Evolutionary conservation across 2,113 vertebrate species (phyloP).

Genomic region (Probosciger aterrimus): DNA sequence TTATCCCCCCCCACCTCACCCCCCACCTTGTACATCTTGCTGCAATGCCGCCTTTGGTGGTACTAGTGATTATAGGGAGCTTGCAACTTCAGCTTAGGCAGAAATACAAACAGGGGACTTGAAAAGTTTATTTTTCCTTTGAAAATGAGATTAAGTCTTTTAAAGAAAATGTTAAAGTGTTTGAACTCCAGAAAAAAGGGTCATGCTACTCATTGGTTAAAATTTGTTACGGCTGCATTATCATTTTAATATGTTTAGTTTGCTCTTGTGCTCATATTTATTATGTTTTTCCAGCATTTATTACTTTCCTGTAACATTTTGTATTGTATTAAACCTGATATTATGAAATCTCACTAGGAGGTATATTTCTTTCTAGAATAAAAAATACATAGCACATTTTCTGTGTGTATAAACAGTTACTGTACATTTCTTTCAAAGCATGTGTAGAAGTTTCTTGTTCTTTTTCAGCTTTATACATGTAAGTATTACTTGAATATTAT

Average conservation of each 20-base stretch:
- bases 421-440: background rate
- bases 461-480: background rate
- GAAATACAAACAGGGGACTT: constrained; percentile 17
- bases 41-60: constrained; percentile 72
- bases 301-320: background rate
- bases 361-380: background rate
- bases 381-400: background rate
- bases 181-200: constrained; percentile 18
- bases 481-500: background rate
- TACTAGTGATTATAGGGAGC: constrained; percentile 43
- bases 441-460: background rate
- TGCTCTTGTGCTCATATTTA: constrained; percentile 8
- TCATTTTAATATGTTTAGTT: background rate
- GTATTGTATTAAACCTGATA: background rate
- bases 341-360: background rate
- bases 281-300: background rate
- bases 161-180: constrained; percentile 29
- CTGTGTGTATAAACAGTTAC: background rate
- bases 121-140: constrained; percentile 29
- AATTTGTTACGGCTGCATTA: background rate
- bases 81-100: constrained; percentile 32
- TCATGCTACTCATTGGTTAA: background rate
- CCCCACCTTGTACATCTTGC: background rate
- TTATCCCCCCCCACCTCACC: background rate
- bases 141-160: background rate